These are phyloP conservation scores for Syrrhaptes paradoxus DNA, from an alignment of 2,113 vertebrate species.

Conservation along the genomic window DNA sequence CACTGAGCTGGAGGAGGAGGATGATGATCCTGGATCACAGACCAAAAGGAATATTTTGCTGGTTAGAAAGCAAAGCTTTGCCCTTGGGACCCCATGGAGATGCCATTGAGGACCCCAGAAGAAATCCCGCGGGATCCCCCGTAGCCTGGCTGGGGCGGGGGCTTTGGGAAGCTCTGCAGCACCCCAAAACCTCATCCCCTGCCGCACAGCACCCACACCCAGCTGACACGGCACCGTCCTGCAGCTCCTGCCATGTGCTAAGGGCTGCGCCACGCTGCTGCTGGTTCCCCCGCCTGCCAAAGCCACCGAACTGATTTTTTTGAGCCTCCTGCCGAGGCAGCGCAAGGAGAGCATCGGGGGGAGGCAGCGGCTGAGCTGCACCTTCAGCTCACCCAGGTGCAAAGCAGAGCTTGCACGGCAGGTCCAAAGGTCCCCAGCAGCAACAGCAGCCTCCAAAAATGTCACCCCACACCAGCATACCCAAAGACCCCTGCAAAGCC, in stretches of 20 bases:
- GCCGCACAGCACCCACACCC: background rate
- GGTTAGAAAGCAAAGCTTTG: background rate
- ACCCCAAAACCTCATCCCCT: background rate
- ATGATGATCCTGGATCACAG: background rate
- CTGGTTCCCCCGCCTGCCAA: background rate
- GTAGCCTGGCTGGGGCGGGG: background rate
- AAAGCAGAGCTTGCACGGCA: background rate
- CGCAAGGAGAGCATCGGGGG: rapidly evolving
- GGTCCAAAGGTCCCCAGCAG: background rate
- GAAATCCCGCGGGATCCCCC: background rate
- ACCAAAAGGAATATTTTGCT: background rate
- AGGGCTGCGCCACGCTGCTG: background rate
- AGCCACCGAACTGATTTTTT: background rate
- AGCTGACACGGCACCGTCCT: background rate
- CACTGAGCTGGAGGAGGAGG: background rate
- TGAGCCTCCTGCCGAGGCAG: background rate
- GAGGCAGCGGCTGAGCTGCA: background rate
- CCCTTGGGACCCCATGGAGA: background rate
- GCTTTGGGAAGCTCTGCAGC: background rate
- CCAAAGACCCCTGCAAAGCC: background rate
- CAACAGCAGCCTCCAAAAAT: background rate
- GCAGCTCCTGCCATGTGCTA: background rate
- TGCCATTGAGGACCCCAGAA: background rate
- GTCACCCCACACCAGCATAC: background rate
- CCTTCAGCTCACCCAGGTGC: background rate